phyloP scores from a whole-genome alignment of 2,113 vertebrate genomes.

The Nycticorax nycticorax region DNA sequence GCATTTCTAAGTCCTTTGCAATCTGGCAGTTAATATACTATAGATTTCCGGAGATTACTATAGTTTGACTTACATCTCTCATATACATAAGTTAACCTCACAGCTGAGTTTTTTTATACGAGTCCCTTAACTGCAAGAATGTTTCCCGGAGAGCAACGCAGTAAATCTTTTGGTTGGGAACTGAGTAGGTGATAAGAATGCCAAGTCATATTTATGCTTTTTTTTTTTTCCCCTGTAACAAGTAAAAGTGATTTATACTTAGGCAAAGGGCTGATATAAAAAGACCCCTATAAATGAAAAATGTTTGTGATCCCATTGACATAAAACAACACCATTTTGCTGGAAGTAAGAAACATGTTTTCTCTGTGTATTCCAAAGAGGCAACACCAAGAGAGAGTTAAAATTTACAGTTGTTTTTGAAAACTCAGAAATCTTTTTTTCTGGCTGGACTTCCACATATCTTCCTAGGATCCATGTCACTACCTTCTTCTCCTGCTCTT shows the following conservation, averaged over 20 bases:
- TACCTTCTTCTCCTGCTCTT: background rate
- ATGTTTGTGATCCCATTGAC: constrained; percentile 5
- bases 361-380: background rate
- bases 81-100: background rate
- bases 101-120: background rate
- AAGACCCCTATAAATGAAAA: background rate
- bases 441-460: background rate
- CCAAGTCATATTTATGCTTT: constrained; percentile 47
- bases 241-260: constrained; percentile 55
- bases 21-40: background rate
- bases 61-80: background rate
- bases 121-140: background rate
- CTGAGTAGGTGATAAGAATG: constrained; percentile 51
- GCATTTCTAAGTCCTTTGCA: background rate
- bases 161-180: constrained; percentile 56
- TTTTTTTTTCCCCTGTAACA: constrained; percentile 4
- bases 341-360: background rate
- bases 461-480: background rate
- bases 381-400: background rate
- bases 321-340: constrained; percentile 22
- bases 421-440: background rate
- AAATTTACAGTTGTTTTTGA: background rate
- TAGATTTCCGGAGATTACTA: background rate
- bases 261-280: constrained; percentile 28
- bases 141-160: constrained; percentile 10